These are phyloP conservation scores for Drosophila austrosaltans DNA, from an alignment of 2,888 invertebrate genomes.

Conservation along the genomic window DNA sequence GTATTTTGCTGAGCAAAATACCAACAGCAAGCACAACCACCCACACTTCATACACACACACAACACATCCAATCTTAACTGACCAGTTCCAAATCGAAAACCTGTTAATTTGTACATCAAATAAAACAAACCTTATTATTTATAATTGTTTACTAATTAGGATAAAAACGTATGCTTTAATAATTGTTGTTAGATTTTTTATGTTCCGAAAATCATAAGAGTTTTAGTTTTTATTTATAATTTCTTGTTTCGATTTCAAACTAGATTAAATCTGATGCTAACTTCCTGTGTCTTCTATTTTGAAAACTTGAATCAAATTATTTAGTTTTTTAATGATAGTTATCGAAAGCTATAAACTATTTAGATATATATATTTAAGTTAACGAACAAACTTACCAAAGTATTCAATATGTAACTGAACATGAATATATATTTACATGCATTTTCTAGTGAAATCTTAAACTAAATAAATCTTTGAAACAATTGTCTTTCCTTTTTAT, in stretches of 20 bases:
- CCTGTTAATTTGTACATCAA: slow-evolving; percentile 39
- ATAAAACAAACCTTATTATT: slow-evolving; percentile 9
- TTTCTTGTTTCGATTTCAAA: slow-evolving; percentile 23
- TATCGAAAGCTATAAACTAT: slow-evolving; percentile 32
- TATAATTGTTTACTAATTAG: slow-evolving; percentile 11
- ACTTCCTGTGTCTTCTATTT: slow-evolving; percentile 70
- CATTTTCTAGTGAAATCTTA: slow-evolving; percentile 77
- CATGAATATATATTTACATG: slow-evolving; percentile 73
- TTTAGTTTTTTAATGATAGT: slow-evolving; percentile 50
- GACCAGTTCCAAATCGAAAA: slow-evolving; percentile 32
- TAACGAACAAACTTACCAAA: slow-evolving; percentile 72
- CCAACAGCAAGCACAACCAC: slow-evolving; percentile 53
- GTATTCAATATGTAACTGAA: slow-evolving; percentile 52
- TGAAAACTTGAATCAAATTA: slow-evolving; percentile 44
- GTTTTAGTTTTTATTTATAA: slow-evolving; percentile 9
- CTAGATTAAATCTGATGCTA: slow-evolving; percentile 67
- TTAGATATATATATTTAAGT: slow-evolving; percentile 37
- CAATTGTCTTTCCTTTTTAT: not conserved
- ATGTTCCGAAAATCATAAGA: not conserved
- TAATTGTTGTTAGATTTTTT: slow-evolving; percentile 17
- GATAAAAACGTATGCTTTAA: not conserved
- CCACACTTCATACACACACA: slow-evolving; percentile 56
- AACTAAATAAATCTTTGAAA: slow-evolving; percentile 51
- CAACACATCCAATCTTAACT: slow-evolving; percentile 31
- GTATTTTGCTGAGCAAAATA: slow-evolving; percentile 57